Evolutionary conservation across 2,888 invertebrate species (phyloP), one percentile per base, ranked within the genome.

Genomic region (Vandiemenella viatica): DNA sequence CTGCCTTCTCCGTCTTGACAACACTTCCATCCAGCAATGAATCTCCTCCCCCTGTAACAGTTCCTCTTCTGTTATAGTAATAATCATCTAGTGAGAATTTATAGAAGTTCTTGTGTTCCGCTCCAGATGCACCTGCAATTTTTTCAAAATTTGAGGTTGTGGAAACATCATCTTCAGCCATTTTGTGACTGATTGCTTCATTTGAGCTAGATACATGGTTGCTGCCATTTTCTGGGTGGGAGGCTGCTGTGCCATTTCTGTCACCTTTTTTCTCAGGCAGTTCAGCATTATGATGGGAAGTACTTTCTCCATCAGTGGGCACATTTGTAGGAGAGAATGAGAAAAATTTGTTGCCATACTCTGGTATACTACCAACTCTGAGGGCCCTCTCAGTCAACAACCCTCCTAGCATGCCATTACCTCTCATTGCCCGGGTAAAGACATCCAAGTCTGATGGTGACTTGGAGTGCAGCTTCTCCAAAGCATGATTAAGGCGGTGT

Each of bases 401-500:
- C 7, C 46, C 46, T 13, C 46, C 50, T 16, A 43, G 20, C 7
- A 38, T 41, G n/a, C 50, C 50, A 21, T 50, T 50, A 18, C 50
- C 46, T 38, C 50, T 47, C 22, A 48, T 32, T 5, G 44, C 48
- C 4, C 52, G 50, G 16, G 50, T 26, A 20, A 55, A 48, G 7
- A 48, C 37, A 32, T 54, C 51, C 21, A 54, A 16, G 20, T 54
- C 54, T 8, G 54, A 48, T 3, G 55, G 53, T 6, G 54, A 53
- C 37, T 54, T 52, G 4, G 85, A 81, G 61, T 88, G 88, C 49
- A 88, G 71, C 54, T 86, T 76, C 63, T 88, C 88, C 32, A 89
- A 65, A 0, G 88, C 86, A 64, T 90, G 89, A 61, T 89, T 90
- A 49, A 89, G 73, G 19, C 89, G 77, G 62, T 89, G 89, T 65